These are phyloP conservation scores for Parapristionchus giblindavisi DNA, from an alignment of 2,888 invertebrate species.

Conservation along the genomic window DNA sequence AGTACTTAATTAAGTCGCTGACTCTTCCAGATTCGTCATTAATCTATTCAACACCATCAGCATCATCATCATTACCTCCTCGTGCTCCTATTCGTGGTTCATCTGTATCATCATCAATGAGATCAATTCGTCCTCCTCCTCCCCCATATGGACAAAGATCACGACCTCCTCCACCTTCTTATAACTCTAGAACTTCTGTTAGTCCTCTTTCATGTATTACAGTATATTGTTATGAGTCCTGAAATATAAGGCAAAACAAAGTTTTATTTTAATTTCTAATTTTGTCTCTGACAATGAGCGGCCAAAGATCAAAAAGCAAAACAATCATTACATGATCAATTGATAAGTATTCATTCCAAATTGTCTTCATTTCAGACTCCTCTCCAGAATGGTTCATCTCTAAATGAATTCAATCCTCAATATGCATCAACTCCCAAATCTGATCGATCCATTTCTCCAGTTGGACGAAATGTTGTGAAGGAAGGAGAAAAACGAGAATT, in stretches of 20 bases:
- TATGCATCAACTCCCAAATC: conserved; percentile 37
- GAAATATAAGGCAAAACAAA: too few relatives aligned
- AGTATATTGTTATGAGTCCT: too few relatives aligned
- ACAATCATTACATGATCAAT: too few relatives aligned
- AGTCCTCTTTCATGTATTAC: too few relatives aligned
- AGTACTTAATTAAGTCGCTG: too few relatives aligned
- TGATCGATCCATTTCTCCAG: conserved; percentile 23
- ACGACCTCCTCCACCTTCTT: conserved; percentile 24
- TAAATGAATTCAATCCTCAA: conserved; percentile 20
- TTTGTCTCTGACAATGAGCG: too few relatives aligned
- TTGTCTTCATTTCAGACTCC: conserved; percentile 15
- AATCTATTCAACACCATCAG: neutral
- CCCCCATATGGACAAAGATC: conserved; percentile 24
- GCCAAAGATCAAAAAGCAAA: too few relatives aligned
- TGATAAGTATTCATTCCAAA: too few relatives aligned
- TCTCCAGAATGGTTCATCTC: neutral
- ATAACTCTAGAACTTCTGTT: conserved; percentile 19
- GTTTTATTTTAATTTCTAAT: neutral
- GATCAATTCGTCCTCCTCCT: conserved; percentile 36
- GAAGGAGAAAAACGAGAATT: conserved; percentile 53
- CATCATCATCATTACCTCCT: conserved; percentile 45
- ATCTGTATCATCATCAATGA: conserved; percentile 47
- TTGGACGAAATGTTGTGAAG: conserved; percentile 43
- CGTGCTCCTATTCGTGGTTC: conserved; percentile 52
- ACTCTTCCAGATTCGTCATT: neutral